phyloP scores from a whole-genome alignment of 2,797 vertebrate species.

The Leucoraja ocellata region DNA sequence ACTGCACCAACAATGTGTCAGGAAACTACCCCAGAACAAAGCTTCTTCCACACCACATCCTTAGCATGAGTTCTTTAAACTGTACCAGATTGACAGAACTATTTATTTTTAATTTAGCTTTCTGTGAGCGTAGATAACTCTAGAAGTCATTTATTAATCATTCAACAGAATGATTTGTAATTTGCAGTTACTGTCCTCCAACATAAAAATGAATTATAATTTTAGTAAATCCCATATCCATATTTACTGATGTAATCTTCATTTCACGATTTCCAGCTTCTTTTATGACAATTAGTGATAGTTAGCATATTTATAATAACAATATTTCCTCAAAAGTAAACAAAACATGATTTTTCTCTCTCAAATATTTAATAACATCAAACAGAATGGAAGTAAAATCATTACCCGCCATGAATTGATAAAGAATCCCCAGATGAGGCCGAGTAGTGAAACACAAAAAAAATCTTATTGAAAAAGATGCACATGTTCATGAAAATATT shows the following conservation, averaged over 20 bases:
- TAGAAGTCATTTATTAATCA: neutral
- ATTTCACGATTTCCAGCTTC: neutral
- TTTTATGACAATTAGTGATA: neutral
- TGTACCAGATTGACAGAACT: neutral
- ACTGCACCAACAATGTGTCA: neutral
- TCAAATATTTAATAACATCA: neutral
- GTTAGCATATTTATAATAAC: neutral
- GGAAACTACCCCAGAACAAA: neutral
- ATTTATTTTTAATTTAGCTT: neutral
- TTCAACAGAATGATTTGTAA: neutral
- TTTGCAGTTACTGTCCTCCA: neutral
- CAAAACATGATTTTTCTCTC: neutral
- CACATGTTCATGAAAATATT: neutral
- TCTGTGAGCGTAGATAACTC: neutral
- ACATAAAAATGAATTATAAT: neutral
- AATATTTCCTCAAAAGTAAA: neutral
- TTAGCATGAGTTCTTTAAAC: neutral
- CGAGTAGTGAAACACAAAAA: neutral
- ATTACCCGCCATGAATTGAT: neutral
- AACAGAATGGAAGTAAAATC: neutral
- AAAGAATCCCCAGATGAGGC: neutral
- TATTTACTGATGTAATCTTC: neutral
- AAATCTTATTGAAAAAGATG: neutral
- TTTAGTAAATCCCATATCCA: neutral
- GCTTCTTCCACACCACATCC: neutral